phyloP scores from a whole-genome alignment of 2,797 vertebrate species.

The Lerista edwardsae region DNA sequence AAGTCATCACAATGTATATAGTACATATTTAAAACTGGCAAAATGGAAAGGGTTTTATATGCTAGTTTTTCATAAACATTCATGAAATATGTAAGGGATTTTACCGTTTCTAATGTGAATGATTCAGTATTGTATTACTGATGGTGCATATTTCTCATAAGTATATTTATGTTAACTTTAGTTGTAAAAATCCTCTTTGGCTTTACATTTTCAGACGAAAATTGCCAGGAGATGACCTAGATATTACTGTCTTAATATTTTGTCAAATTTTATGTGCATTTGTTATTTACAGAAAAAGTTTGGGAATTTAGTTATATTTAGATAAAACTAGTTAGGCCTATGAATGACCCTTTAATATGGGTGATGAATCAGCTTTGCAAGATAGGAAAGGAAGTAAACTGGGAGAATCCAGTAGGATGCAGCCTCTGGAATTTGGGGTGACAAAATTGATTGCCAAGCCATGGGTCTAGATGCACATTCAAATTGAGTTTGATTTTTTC shows the following conservation, averaged over 20 bases:
- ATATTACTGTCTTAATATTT: constrained; percentile 22
- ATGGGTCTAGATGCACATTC: background rate
- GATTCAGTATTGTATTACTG: constrained; percentile 37
- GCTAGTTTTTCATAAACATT: constrained; percentile 34
- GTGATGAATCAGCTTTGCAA: background rate
- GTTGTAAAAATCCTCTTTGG: constrained; percentile 29
- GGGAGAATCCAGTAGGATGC: too few relatives aligned
- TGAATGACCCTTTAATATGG: background rate
- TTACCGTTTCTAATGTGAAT: constrained; percentile 44
- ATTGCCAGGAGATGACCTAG: background rate
- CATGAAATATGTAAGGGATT: constrained; percentile 43
- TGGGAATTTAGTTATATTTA: background rate
- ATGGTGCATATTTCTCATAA: constrained; percentile 10
- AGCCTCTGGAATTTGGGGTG: background rate
- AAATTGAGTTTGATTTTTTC: too few relatives aligned
- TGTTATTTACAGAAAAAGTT: background rate
- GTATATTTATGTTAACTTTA: constrained; percentile 41
- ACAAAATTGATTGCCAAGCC: background rate
- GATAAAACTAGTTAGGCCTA: background rate
- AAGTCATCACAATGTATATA: constrained; percentile 39
- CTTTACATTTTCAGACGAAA: constrained; percentile 38
- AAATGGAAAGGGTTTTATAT: constrained; percentile 35
- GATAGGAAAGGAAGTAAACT: background rate
- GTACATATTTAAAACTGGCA: background rate
- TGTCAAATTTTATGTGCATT: background rate